Base-by-base conservation (phyloP, 2,888 invertebrate genomes). In the Synanthedon formicaeformis region DNA sequence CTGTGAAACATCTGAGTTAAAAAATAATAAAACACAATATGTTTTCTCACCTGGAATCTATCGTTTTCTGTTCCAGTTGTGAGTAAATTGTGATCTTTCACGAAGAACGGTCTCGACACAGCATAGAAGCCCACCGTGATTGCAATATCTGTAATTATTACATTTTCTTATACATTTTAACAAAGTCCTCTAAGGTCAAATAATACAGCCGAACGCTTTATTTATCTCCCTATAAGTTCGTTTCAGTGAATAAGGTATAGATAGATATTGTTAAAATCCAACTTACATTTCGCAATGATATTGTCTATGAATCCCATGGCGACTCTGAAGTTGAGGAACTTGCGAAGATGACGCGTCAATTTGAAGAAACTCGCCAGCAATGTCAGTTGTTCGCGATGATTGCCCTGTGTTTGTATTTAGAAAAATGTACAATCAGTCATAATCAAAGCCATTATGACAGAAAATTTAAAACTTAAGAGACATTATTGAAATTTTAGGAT, bases 51-150 rank as follows among this genome's bases (percentile, higher is more conserved):
- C 88, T 93, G 93, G 71, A 97, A 93, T 65, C 97, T 89, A 65
- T 94, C 93, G 52, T 92, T 92, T 64, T 95, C 94, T 23, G 91
- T 86, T 52, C 89, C 89, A 0, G 85, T 87, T 0, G 91, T 87
- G 23, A 96, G 86, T 54, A 93, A 71, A 18, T 91, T 89, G 80
- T 96, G 94, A 58, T 91, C 86, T 8, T 89, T 82, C 41, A 93
- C 90, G 75, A 99, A 92, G 89, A 99, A 99, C 5, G 99, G 98
- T 55, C 97, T 87, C 50, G 98, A 97, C 6, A 99, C 97, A 0
- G 97, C 95, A 76, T 93, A 93, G 86, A 98, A 99, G 12, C 99
- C 99, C 53, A 99, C 95, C 48, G 96, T 93, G n/a, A 97, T 97
- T 0, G 98, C 98, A 58, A 96, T 86, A 83, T 99, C 96, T 96